Evolutionary conservation across 2,113 vertebrate genomes (phyloP).

Genomic region (Rallus limicola): DNA sequence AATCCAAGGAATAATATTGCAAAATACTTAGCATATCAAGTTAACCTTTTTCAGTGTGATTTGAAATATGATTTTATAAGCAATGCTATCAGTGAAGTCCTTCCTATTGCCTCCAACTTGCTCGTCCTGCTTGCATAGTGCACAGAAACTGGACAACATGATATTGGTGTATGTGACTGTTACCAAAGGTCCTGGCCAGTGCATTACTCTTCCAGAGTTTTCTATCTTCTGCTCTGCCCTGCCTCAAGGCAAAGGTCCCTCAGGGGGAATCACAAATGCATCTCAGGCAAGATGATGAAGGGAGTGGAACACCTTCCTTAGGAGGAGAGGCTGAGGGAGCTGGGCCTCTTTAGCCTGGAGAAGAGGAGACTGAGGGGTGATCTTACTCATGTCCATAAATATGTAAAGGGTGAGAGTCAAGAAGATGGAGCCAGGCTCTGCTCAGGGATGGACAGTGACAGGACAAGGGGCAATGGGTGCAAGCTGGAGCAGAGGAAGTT

Average conservation of each 20-base stretch:
- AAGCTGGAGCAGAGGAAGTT: too few species aligned
- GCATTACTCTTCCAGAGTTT: background rate
- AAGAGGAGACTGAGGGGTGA: too few species aligned
- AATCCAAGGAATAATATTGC: background rate
- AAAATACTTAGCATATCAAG: background rate
- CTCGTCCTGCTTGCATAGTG: background rate
- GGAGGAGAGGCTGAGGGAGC: too few species aligned
- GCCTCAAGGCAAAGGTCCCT: background rate
- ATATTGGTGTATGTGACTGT: accelerated
- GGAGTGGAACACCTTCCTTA: too few species aligned
- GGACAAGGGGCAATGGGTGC: too few species aligned
- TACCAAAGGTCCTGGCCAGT: background rate
- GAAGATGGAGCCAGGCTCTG: too few species aligned
- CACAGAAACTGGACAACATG: background rate
- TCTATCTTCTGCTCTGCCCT: background rate
- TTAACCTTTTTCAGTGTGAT: background rate
- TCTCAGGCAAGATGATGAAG: background rate
- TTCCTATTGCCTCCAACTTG: background rate
- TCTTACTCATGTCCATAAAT: too few species aligned
- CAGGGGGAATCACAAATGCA: accelerated
- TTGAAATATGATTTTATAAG: background rate
- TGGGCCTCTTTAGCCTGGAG: too few species aligned
- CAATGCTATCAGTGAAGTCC: too few species aligned
- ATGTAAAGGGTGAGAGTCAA: too few species aligned
- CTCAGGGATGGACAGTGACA: too few species aligned